Evolutionary conservation across 1,140 invertebrate genomes (phyloP), one percentile per base, ranked within the genome.

Genomic region (Cryptotermes secundus): DNA sequence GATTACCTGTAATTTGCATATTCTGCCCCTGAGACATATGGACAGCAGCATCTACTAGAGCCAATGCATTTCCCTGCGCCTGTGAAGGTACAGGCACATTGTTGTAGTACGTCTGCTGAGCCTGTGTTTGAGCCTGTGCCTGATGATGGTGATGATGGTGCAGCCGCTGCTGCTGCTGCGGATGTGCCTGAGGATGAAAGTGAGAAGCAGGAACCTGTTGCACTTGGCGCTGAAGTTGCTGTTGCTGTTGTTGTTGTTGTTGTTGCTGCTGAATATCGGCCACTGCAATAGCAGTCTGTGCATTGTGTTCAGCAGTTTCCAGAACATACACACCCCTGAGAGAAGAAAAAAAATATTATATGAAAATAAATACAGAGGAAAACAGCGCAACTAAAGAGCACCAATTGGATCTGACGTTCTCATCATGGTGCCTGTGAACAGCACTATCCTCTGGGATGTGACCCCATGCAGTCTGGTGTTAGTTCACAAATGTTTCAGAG

Each of bases 301-400:
- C 26, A 10, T 14, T 31, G 38, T 38, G 81, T 14, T 82, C 81
- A 26, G 45, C 42, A 34, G 81, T 9, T 31, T 82, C 81, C 19
- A 82, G 38, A 19, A 82, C 81, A 31, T 82, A 82, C 31, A 82
- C 81, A 19, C 81, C 81, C 19, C 81, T 82, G 45, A 22, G 24
- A 49, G 45, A 82, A 26, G 31, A 45, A 19, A 19, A 19, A 49
- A 49, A 0, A 49, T 19, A 49, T n/a, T 49, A 22, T 49, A 22
- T 22, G 45, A 14, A 49, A 22, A 49, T 49, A 49, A 49, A 49
- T 49, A 49, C 16, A 49, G 22, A 19, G 45, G 19, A 14, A 12
- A 49, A 19, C 14, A 49, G 3, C 45, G 22, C 14, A 49, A 49
- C 19, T 49, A 19, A 49, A 49, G 38, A 49, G 45, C 3, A 22